These are phyloP conservation scores for Pollachius pollachius DNA, from an alignment of 2,113 vertebrate genomes.

Conservation along the genomic window DNA sequence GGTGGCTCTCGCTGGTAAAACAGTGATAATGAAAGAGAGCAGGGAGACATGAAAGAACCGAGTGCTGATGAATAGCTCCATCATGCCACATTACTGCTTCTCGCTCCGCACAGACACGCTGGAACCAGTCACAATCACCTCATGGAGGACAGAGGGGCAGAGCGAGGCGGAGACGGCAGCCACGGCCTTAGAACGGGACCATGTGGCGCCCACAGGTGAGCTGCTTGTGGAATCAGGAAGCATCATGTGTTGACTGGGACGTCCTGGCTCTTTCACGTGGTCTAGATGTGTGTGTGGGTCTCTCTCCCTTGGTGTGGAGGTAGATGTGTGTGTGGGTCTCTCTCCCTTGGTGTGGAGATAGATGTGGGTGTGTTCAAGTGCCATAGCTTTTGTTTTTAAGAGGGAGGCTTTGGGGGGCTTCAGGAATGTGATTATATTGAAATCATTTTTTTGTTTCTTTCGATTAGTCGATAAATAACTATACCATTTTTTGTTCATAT, in stretches of 20 bases:
- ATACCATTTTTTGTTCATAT: too few species aligned
- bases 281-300: neutral
- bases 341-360: neutral
- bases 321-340: neutral
- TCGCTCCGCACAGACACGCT: constrained; percentile 7
- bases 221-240: constrained; percentile 30
- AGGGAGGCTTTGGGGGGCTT: neutral
- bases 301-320: neutral
- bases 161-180: constrained; percentile 18
- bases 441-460: neutral
- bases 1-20: constrained; percentile 36
- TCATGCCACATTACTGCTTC: constrained; percentile 33
- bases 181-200: constrained; percentile 27
- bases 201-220: constrained; percentile 22
- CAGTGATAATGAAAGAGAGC: constrained; percentile 33
- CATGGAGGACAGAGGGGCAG: constrained; percentile 30
- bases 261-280: too few species aligned
- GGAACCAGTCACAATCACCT: constrained; percentile 50
- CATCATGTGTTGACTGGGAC: too few species aligned
- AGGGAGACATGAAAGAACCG: constrained; percentile 43
- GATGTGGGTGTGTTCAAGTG: neutral
- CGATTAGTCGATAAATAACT: too few species aligned
- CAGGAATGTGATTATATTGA: too few species aligned
- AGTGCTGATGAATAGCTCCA: constrained; percentile 20
- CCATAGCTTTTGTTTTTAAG: neutral